phyloP scores from a whole-genome alignment of 2,888 invertebrate species.

The Drosophila anomelani region DNA sequence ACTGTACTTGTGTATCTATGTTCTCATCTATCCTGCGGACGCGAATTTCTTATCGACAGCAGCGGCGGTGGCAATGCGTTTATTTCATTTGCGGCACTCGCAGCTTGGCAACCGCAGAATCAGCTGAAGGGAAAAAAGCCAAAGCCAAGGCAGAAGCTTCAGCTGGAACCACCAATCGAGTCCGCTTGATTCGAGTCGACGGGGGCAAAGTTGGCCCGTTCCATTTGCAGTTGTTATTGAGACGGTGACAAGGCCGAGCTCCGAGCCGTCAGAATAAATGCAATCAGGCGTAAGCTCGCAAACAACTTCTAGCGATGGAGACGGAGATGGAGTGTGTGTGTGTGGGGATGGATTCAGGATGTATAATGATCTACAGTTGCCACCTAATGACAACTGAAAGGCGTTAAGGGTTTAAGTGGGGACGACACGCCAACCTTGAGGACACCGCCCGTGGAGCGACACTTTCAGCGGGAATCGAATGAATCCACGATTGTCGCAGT shows the following conservation, averaged over 20 bases:
- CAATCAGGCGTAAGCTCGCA: constrained; percentile 56
- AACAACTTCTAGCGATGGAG: constrained; percentile 17
- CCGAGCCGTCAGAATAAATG: constrained; percentile 48
- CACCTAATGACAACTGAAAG: constrained; percentile 46
- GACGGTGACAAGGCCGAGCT: constrained; percentile 55
- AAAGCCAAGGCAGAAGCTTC: not conserved
- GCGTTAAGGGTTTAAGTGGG: constrained; percentile 43
- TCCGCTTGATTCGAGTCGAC: constrained; percentile 45
- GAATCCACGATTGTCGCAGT: constrained; percentile 58
- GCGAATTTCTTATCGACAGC: constrained; percentile 59
- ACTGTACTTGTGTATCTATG: constrained; percentile 12
- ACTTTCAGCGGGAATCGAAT: constrained; percentile 59
- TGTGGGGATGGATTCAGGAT: not conserved
- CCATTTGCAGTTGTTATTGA: constrained; percentile 47
- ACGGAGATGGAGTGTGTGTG: not conserved
- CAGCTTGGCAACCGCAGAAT: constrained; percentile 49
- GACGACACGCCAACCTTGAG: constrained; percentile 43
- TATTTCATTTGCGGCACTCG: constrained; percentile 78
- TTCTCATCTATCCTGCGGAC: constrained; percentile 32
- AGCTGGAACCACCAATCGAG: constrained; percentile 27
- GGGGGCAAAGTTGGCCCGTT: constrained; percentile 32
- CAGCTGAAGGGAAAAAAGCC: constrained; percentile 12
- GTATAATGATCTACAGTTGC: constrained; percentile 50
- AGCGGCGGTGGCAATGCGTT: constrained; percentile 69
- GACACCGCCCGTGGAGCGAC: constrained; percentile 41